phyloP scores from a whole-genome alignment of 2,888 invertebrate genomes.

The Psococerastis gibbosa region DNA sequence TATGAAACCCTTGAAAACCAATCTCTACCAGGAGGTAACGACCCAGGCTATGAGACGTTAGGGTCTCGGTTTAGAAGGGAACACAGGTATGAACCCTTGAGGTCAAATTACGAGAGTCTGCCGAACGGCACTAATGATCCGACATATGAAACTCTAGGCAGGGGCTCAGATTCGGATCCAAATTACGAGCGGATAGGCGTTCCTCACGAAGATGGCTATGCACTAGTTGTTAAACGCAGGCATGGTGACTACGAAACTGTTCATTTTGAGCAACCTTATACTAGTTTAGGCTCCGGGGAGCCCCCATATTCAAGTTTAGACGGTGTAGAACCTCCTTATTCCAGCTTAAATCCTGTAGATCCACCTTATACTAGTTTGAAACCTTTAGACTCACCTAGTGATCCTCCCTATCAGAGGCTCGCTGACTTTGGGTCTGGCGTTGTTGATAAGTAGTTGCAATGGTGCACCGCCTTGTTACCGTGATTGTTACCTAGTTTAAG shows the following conservation, averaged over 20 bases:
- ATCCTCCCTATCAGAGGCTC: constrained; percentile 4
- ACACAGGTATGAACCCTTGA: too few relatives aligned
- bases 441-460: too few relatives aligned
- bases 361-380: constrained; percentile 49
- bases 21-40: neutral
- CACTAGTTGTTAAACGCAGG: constrained; percentile 19
- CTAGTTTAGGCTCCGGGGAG: constrained; percentile 14
- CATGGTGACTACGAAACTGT: constrained; percentile 31
- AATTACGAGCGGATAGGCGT: constrained; percentile 54
- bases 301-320: constrained; percentile 18
- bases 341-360: constrained; percentile 46
- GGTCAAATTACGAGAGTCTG: constrained; percentile 13
- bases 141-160: constrained; percentile 22
- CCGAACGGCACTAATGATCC: constrained; percentile 27
- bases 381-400: constrained; percentile 21
- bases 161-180: constrained; percentile 33
- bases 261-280: constrained; percentile 21
- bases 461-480: too few relatives aligned
- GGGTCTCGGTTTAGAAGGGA: too few relatives aligned
- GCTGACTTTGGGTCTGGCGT: constrained; percentile 4
- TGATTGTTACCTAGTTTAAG: too few relatives aligned
- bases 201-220: constrained; percentile 1
- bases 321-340: constrained; percentile 48
- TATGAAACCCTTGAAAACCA: neutral
- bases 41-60: constrained; percentile 8